Evolutionary conservation across 2,888 invertebrate species (phyloP).

Genomic region (Latrodectus elegans): DNA sequence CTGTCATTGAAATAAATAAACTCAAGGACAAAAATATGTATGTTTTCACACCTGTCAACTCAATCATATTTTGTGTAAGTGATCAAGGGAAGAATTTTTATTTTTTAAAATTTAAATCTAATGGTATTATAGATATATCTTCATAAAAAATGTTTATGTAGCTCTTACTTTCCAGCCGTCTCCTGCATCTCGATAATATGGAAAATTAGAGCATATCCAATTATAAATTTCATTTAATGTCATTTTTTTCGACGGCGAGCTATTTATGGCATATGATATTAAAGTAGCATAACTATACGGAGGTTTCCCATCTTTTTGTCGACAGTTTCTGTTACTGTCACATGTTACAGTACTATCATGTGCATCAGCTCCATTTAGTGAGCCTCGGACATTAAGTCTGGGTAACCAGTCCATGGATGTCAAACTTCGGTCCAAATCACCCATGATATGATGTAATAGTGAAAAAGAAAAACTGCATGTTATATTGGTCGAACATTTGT

Average conservation of each 20-base stretch:
- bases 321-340: conserved; percentile 58
- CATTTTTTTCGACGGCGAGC: conserved; percentile 82
- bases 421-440: conserved; percentile 76
- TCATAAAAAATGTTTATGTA: too few species aligned
- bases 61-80: too few species aligned
- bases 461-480: conserved; percentile 30
- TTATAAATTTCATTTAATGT: conserved; percentile 84
- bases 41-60: too few species aligned
- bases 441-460: conserved; percentile 72
- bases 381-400: conserved; percentile 75
- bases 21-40: too few species aligned
- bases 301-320: conserved; percentile 76
- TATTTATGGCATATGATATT: conserved; percentile 82
- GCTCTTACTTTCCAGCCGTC: conserved; percentile 82
- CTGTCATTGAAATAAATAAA: too few species aligned
- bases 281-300: conserved; percentile 82
- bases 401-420: conserved; percentile 78
- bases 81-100: too few species aligned
- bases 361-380: conserved; percentile 69
- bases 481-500: background rate
- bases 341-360: conserved; percentile 44
- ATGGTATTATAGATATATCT: too few species aligned
- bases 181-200: conserved; percentile 83
- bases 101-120: too few species aligned
- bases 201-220: conserved; percentile 83